Evolutionary conservation across 1,140 invertebrate species (phyloP), one percentile per base, ranked within the genome.

Genomic region (Acyrthosiphon pisum): DNA sequence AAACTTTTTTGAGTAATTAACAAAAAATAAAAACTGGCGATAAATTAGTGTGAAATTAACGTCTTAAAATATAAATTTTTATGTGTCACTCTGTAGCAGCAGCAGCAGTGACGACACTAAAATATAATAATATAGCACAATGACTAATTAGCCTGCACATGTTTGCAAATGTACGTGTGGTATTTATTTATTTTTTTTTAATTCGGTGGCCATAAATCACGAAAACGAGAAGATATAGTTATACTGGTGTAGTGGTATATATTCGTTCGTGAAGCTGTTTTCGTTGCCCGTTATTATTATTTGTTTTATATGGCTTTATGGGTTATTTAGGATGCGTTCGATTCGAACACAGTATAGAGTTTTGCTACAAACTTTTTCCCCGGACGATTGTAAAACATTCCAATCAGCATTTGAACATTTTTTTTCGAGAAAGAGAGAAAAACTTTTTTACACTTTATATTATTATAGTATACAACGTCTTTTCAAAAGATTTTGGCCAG

Each of bases 11-110:
- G 44, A 48, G 46, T 50, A 88, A 35, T 53, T 53, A 30, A 22
- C 18, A 53, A 87, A 37, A 35, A 87, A 46, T 30, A 44, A 87
- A 53, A 89, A 89, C n/a, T 89, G 87, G n/a, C 87, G 87, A 35
- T 53, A 89, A 89, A 89, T 89, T 89, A 48, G 48, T 53, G 87
- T 89, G 87, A 89, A 89, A 89, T 89, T 53, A 37, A 89, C 35
- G 87, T 89, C 87, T 89, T 53, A 89, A 89, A 89, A 89, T 89
- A 89, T 35, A 50, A 35, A 35, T 89, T 89, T 53, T 37, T 86
- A 86, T 53, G n/a, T 6, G 41, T 11, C 22, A 18, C 50, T n/a
- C n/a, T n/a, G 20, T 20, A 0, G 50, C 18, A 50, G 50, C 50
- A 7, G 83, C n/a, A 35, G 20, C 37, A 81, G 41, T n/a, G 84